Evolutionary conservation across 2,888 invertebrate genomes (phyloP), one percentile per base, ranked within the genome.

Genomic region (Mallateleia sp.): DNA sequence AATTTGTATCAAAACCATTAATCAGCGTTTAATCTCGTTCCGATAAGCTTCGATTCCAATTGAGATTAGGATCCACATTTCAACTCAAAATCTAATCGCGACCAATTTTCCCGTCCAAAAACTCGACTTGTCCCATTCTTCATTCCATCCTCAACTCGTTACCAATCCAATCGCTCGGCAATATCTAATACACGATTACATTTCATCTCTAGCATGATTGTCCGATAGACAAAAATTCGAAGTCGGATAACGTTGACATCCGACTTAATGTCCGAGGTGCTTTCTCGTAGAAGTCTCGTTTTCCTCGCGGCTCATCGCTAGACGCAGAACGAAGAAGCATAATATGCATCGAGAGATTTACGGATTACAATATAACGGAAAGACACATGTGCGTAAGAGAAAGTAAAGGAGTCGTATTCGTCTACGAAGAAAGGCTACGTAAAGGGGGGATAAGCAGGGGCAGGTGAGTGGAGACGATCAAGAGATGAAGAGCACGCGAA

Each of bases 401-500:
- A 88, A 85, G 85, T 85, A 85, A 81, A 80, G 54, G 56, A 72
- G 58, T 77, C 64, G 85, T 38, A 56, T 74, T 79, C 22, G 84
- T 84, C 84, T 87, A 87, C 81, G 87, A 87, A 84, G 84, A 84
- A 81, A 84, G 80, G 77, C 67, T 6, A 14, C 15, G 62, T 7
- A 8, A n/a, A 24, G 77, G 15, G 74, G 77, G 69, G 87, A 71
- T 78, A 75, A 66, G 87, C 77, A 88, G 86, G 88, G 88, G 85
- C 85, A 60, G 82, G 83, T 87, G 86, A 66, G 85, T 88, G 85
- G 85, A 85, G 88, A 87, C 81, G 81, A 87, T 87, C 85, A 64
- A 71, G 80, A 69, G 85, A 85, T 80, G 88, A 86, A 77, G 88
- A 88, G 90, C 89, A 90, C 90, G 90, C 89, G 88, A 81, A 85